Evolutionary conservation across 2,888 invertebrate genomes (phyloP), one percentile per base, ranked within the genome.

Genomic region (Criorhina ranunculi): DNA sequence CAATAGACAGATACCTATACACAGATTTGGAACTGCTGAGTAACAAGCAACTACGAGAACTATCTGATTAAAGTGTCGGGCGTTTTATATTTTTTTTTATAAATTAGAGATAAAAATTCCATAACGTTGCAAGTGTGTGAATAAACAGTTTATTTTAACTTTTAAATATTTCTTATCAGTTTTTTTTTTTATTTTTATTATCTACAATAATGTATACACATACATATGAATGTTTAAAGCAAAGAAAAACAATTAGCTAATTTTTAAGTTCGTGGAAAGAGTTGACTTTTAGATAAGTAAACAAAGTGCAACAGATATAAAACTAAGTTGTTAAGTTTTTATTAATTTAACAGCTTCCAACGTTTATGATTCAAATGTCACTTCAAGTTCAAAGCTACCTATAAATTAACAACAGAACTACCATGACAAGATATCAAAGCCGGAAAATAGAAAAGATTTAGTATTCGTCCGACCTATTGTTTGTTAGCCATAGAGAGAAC

Each of bases 131-230:
- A 46, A 19, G 6, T 29, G 24, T 29, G n/a, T 2, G 11, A 8
- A n/a, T 19, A 29, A 29, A 29, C n/a, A 19, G 9, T 19, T 46
- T 19, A 7, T 5, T 12, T 46, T 19, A 4, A 17, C 12, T 5
- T 46, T 9, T 5, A 17, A 49, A 49, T 49, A 8, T 15, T 42
- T 42, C 60, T 60, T 60, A 60, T 60, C 60, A 29, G 11, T 24
- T n/a, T 5, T 24, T 29, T 46, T 7, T 7, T 15, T 46, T 24
- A 5, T 5, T 24, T 29, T 46, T 7, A 17, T 15, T 46, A 46
- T 46, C 46, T 46, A 19, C 17, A 46, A 46, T 5, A 19, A 2
- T 19, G 46, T 46, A n/a, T n/a, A n/a, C n/a, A n/a, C n/a, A n/a
- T n/a, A n/a, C n/a, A n/a, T n/a, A 9, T 7, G 1, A 15, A 42